A percentile compares a stretch with the other conserved stretches of the same genome.
These are phyloP conservation scores for Archivesica marissinica DNA, from an alignment of 1,140 invertebrate genomes.

Conservation along the genomic window DNA sequence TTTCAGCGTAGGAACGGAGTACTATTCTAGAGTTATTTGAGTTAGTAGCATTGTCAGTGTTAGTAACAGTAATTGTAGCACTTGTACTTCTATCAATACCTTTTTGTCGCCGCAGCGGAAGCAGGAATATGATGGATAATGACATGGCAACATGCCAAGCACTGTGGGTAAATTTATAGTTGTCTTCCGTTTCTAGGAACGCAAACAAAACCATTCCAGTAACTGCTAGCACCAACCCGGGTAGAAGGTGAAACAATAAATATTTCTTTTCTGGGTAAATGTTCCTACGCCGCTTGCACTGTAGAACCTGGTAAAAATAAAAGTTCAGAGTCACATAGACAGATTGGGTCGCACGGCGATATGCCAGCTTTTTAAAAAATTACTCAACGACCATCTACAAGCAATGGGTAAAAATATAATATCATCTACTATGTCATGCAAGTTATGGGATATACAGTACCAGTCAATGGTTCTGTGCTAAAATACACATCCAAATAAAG, in stretches of 20 bases:
- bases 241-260: constrained; percentile 87
- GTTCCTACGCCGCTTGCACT: constrained; percentile 74
- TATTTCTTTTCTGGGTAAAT: constrained; percentile 81
- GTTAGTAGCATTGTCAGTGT: constrained; percentile 30
- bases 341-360: too few species aligned
- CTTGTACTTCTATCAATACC: constrained; percentile 48
- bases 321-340: too few species aligned
- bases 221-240: constrained; percentile 89
- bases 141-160: constrained; percentile 93
- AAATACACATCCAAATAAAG: too few species aligned
- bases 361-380: too few species aligned
- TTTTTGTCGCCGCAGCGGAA: constrained; percentile 85
- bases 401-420: not conserved
- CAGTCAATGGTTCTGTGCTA: too few species aligned
- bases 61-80: constrained; percentile 16
- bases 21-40: constrained; percentile 48
- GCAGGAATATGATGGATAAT: constrained; percentile 90
- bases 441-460: too few species aligned
- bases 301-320: constrained; percentile 82
- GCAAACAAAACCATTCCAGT: constrained; percentile 92
- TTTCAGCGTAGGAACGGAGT: constrained; percentile 7
- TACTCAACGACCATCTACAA: too few species aligned
- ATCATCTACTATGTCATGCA: too few species aligned
- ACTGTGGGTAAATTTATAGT: constrained; percentile 92
- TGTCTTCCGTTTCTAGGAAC: constrained; percentile 91